These are phyloP conservation scores for Gadus chalcogrammus DNA, from an alignment of 2,113 vertebrate genomes.

Conservation along the genomic window DNA sequence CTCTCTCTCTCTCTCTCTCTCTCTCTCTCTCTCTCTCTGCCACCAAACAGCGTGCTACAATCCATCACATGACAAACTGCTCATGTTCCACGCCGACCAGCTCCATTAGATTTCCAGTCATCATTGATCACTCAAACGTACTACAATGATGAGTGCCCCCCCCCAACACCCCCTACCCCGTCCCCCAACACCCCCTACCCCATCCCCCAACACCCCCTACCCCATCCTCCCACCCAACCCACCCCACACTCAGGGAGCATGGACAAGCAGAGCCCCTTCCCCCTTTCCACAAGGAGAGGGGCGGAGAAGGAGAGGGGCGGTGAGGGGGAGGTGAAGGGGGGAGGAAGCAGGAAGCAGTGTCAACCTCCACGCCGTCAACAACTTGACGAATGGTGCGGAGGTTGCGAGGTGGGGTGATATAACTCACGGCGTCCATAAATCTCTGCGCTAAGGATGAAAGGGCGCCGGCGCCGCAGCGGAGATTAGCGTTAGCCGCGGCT, in stretches of 20 bases:
- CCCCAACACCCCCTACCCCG: too few species aligned
- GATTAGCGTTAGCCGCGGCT: constrained; percentile 69
- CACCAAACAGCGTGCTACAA: too few species aligned
- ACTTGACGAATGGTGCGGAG: constrained; percentile 72
- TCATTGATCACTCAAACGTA: too few species aligned
- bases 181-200: too few species aligned
- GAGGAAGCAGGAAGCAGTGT: constrained; percentile 36
- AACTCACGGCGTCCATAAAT: constrained; percentile 80
- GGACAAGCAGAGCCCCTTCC: too few species aligned
- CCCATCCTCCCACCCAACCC: neutral
- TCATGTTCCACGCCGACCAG: too few species aligned
- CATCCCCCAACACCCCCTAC: too few species aligned
- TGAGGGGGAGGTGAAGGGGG: constrained; percentile 7
- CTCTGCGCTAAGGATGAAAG: constrained; percentile 78
- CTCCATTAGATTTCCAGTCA: too few species aligned
- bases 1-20: neutral
- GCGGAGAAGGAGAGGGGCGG: neutral
- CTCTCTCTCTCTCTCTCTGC: constrained; percentile 1
- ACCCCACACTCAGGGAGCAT: too few species aligned
- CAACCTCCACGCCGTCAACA: constrained; percentile 56
- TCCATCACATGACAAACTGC: too few species aligned
- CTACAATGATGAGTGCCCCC: too few species aligned
- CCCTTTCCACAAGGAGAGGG: constrained; percentile 1
- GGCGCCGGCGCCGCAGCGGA: constrained; percentile 62
- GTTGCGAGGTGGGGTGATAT: constrained; percentile 64